Percentiles rank a stretch among this genome's conserved stretches.
phyloP scores from a whole-genome alignment of 2,888 invertebrate genomes.

The Prionchulus punctatus region DNA sequence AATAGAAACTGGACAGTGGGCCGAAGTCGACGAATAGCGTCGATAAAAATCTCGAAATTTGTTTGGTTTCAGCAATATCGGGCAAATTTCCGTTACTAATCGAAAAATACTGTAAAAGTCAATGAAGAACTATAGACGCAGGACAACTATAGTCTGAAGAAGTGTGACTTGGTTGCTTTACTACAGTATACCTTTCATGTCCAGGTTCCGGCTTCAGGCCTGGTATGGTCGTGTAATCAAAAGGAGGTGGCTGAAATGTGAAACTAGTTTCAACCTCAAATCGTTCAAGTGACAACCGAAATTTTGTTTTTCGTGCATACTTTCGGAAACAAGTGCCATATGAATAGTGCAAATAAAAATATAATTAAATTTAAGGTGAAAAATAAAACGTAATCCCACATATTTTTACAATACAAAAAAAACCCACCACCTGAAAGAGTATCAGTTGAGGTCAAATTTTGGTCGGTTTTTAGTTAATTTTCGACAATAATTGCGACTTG shows the following conservation, averaged over 20 bases:
- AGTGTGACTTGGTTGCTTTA: conserved; percentile 10
- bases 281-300: no score
- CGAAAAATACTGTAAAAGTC: no score
- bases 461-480: no score
- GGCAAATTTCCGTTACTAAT: conserved; percentile 12
- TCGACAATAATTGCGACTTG: no score
- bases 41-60: conserved; percentile 13
- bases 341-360: conserved; percentile 17
- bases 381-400: background rate
- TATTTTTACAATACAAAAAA: no score
- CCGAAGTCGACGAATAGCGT: conserved; percentile 13
- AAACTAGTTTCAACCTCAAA: background rate
- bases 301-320: conserved; percentile 13
- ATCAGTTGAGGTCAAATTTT: no score
- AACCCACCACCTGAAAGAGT: no score
- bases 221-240: conserved; percentile 23
- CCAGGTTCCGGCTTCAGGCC: conserved; percentile 15
- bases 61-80: conserved; percentile 8
- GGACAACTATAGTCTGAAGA: no score
- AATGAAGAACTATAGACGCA: no score
- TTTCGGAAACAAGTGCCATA: conserved; percentile 18
- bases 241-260: conserved; percentile 18
- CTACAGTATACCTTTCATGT: conserved; percentile 11
- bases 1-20: conserved; percentile 16
- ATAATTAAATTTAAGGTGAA: conserved; percentile 15